Base-by-base conservation (phyloP, 2,888 invertebrate genomes). In the Aphrophora alni region DNA sequence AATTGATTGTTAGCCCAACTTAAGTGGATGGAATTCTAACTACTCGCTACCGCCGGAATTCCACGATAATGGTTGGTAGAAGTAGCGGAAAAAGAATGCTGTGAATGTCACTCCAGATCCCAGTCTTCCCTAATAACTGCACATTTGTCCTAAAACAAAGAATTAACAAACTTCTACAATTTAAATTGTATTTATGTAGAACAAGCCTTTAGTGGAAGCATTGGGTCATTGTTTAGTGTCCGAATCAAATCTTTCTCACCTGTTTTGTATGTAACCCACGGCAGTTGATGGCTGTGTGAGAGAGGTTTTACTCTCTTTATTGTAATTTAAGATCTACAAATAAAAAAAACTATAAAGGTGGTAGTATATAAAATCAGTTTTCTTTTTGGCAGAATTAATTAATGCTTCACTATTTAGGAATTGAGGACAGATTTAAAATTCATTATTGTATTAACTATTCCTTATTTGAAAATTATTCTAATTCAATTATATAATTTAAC, bases 101-200 rank as follows among this genome's bases (percentile, higher is more conserved):
- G 14, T 21, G 21, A 59, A 59, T 59, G 59, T 59, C 59, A 59
- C 59, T 59, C 59, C 5, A 21, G 21, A n/a, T 44, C 44, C 59
- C 21, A 21, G 59, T 21, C n/a, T 5, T 14, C 59, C 59, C 59
- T 59, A 59, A 21, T 59, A 59, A 59, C 59, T 59, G 59, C 59
- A 59, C 59, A 59, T 59, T 59, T 59, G 59, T 59, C 59, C 33
- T n/a, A 59, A 59, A 59, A 59, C 59, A 59, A 59, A 59, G 59
- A 59, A 59, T 59, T n/a, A 59, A 59, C 21, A 59, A 59, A 59
- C 59, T 21, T 14, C 12, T 7, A 21, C 59, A 21, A 59, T 21
- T 21, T 59, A 59, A 59, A n/a, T 59, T 59, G 21, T 59, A 59
- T 59, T 59, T 59, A 59, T 59, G 59, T 59, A 59, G 21, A 59